A percentile compares a stretch with the other conserved stretches of the same genome.
Conservation (phyloP, 30 jellyfish, hydroid and myxozoan genomes). For the Euphysa ruthae region DNA sequence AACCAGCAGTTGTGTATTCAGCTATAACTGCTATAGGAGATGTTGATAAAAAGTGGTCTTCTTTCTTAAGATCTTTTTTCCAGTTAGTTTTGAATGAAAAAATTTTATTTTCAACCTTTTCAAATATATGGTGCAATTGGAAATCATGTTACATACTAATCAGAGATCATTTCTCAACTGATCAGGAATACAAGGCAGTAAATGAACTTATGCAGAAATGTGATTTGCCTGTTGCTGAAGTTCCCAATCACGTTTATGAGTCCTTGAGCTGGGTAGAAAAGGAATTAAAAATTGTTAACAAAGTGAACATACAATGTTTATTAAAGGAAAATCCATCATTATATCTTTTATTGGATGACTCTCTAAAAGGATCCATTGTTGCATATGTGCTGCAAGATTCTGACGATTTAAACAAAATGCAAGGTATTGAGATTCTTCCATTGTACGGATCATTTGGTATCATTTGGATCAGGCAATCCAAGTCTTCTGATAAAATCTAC, state of each 20-base stretch:
- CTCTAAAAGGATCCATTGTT: too few species aligned
- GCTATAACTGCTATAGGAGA: slow-evolving; percentile 25
- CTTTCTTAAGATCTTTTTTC: slow-evolving; percentile 7
- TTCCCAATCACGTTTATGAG: slow-evolving; percentile 35
- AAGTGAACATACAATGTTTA: too few species aligned
- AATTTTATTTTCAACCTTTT: not conserved
- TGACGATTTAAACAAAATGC: too few species aligned
- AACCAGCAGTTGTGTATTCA: slow-evolving; percentile 14
- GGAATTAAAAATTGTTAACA: too few species aligned
- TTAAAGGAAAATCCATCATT: too few species aligned
- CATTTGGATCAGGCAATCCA: too few species aligned
- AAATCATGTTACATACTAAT: not conserved
- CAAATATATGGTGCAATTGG: not conserved
- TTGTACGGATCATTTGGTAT: too few species aligned
- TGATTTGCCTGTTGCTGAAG: not conserved
- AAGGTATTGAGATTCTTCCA: too few species aligned
- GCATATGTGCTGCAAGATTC: too few species aligned
- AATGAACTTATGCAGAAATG: not conserved
- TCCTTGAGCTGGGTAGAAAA: too few species aligned
- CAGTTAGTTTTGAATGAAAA: not conserved
- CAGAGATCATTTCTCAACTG: not conserved
- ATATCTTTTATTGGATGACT: too few species aligned
- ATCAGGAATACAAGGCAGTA: slow-evolving; percentile 15
- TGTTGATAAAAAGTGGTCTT: slow-evolving; percentile 52
- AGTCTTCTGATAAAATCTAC: too few species aligned